phyloP scores from a whole-genome alignment of 2,888 invertebrate species.

The Serripes groenlandicus region DNA sequence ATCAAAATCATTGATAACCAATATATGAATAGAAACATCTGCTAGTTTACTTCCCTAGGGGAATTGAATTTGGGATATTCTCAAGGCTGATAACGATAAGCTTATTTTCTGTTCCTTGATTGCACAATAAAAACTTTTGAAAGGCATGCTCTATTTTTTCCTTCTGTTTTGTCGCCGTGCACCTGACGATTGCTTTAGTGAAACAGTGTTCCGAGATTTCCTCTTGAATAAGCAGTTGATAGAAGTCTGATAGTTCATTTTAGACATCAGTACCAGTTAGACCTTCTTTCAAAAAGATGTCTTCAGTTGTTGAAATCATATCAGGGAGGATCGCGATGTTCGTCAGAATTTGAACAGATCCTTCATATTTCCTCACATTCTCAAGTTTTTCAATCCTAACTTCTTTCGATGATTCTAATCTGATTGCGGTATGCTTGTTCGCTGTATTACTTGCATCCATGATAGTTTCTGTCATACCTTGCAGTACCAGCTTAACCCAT shows the following conservation, averaged over 20 bases:
- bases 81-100: background rate
- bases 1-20: background rate
- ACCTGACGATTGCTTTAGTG: background rate
- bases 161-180: background rate
- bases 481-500: background rate
- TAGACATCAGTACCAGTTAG: background rate
- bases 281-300: background rate
- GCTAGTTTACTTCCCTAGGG: too few species aligned
- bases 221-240: background rate
- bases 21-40: background rate
- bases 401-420: background rate
- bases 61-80: background rate
- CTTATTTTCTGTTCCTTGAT: background rate
- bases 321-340: background rate
- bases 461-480: background rate
- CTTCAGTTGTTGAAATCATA: background rate
- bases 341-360: background rate
- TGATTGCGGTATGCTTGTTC: background rate
- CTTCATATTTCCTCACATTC: too few species aligned
- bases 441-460: background rate
- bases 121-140: background rate
- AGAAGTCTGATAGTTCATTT: background rate
- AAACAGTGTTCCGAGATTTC: background rate
- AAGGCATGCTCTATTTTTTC: background rate
- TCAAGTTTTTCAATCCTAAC: too few species aligned